Evolutionary conservation across 2,888 invertebrate species (phyloP), one percentile per base, ranked within the genome.

Genomic region (Vandiemenella viatica): DNA sequence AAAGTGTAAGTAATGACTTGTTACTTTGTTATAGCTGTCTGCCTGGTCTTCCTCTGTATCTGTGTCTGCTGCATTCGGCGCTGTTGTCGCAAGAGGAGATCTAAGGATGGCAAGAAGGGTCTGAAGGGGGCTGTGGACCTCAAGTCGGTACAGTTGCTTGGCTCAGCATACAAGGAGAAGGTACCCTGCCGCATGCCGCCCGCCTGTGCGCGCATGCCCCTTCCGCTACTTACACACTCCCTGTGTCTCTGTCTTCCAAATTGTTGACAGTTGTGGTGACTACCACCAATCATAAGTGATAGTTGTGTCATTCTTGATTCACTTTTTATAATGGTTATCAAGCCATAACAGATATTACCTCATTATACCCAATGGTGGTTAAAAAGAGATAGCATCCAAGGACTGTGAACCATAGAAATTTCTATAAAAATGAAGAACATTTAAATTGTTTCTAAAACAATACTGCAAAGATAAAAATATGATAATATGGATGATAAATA

Each of bases 131-230:
- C 72, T 37, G 93, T 95, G 60, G 95, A 95, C 72, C 76, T 96
- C 64, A 93, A 95, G 74, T 90, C 91, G 67, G 93, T 96, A 64
- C 93, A 95, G 67, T 77, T 96, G 50, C 76, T 97, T 59, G 93
- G 95, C 62, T 90, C 91, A 61, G 89, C 93, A 53, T 92, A 92
- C 76, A 96, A 96, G 70, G 95, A 96, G 74, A 95, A 95, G 85
- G 95, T 92, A 79, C 69, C 71, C 74, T 71, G 17, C 10, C 18
- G n/a, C 45, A 37, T n/a, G 40, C 32, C 18, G 45, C 45, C 32
- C 37, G 45, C n/a, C n/a, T n/a, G n/a, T n/a, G n/a, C n/a, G 45
- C 21, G 45, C 45, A 32, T 37, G 45, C 32, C 17, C 17, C 37
- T 15, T 18, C 45, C 19, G 43, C 13, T 13, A 18, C 40, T 13